Evolutionary conservation across 2,888 invertebrate genomes (phyloP), one percentile per base, ranked within the genome.

Genomic region (Lepidonotus clava): DNA sequence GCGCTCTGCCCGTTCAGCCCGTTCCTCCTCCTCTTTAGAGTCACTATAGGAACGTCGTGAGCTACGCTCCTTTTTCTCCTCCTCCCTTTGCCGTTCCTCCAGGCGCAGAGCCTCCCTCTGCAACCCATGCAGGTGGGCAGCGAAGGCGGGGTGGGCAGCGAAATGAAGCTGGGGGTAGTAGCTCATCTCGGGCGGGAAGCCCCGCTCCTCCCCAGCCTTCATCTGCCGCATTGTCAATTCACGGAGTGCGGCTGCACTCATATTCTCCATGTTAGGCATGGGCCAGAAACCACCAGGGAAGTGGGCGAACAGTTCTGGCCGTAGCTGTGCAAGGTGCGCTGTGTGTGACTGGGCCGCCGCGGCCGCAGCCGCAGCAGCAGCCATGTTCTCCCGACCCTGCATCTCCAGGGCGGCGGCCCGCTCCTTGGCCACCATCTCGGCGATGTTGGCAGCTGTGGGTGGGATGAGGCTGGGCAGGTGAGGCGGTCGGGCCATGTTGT

Each of bases 141-240:
- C 34, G 18, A 80, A 41, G 41, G 80, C 80, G 1, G 80, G 46
- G 46, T 80, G 80, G 32, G 80, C 46, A 71, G 71, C 36, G 32
- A 80, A 80, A 28, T 41, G 80, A 11, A 80, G 80, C 46, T 80
- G 80, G n/a, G 80, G 80, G 28, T 80, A 80, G 80, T 80, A 80
- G 32, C 46, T 41, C 80, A 80, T 80, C 46, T 80, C 80, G 24
- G 80, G 80, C 24, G 80, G 80, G 32, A 80, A 80, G 28, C 80
- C 80, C 24, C 80, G 80, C 80, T 80, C 80, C 28, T 80, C 80
- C 18, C 46, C 80, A 14, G 46, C 41, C 80, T 80, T 80, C 46
- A 80, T 80, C 28, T 80, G 80, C 24, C 80, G 2, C 80, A 80
- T 80, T 18, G 46, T 80, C 46, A 80, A 46, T 41, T 80, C 51